Conservation (phyloP, 2,888 invertebrate species). For the Plusia festucae region DNA sequence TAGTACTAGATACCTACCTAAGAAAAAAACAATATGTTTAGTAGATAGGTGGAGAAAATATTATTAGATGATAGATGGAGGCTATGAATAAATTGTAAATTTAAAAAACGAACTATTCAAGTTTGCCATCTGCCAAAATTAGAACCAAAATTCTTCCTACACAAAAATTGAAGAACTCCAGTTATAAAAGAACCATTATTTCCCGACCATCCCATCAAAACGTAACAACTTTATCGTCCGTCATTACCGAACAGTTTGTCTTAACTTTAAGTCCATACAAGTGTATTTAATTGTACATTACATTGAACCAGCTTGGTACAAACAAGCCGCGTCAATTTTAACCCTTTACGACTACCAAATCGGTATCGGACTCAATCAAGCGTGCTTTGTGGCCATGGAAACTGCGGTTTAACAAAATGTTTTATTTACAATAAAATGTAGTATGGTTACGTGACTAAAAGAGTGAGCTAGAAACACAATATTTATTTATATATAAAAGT, state of each 20-base stretch:
- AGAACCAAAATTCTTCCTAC: too few species aligned
- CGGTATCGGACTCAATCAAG: constrained; percentile 56
- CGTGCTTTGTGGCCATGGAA: constrained; percentile 51
- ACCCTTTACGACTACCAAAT: constrained; percentile 56
- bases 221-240: neutral
- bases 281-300: constrained; percentile 49
- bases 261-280: constrained; percentile 44
- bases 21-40: too few species aligned
- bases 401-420: constrained; percentile 10
- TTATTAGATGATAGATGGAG: too few species aligned
- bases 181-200: neutral
- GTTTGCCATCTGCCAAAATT: neutral
- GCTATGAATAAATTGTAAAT: too few species aligned
- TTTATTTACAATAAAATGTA: too few species aligned
- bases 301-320: constrained; percentile 24
- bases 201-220: neutral
- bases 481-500: too few species aligned
- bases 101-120: too few species aligned
- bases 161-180: neutral
- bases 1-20: too few species aligned
- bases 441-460: too few species aligned
- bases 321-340: constrained; percentile 58
- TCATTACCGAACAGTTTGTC: constrained; percentile 14
- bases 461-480: too few species aligned
- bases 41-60: too few species aligned